Percentiles rank a stretch among this genome's conserved stretches.
These are phyloP conservation scores for Pongo pygmaeus DNA, from an alignment of 2,113 vertebrate genomes.

Conservation along the genomic window DNA sequence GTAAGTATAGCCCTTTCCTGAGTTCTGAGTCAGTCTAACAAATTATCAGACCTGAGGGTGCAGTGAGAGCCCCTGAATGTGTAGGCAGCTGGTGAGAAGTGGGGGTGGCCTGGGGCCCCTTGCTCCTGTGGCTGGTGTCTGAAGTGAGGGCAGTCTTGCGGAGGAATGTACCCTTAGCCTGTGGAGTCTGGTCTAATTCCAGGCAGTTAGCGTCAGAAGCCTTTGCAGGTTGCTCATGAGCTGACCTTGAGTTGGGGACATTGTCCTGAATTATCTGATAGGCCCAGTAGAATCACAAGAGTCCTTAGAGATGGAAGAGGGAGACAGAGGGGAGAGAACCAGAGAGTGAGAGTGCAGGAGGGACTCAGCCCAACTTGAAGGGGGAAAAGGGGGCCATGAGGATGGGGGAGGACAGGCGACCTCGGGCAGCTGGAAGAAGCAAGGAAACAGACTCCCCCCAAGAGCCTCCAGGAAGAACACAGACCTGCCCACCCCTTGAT, in stretches of 20 bases:
- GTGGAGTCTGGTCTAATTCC: not conserved
- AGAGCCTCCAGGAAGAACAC: not conserved
- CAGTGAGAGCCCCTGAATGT: not conserved
- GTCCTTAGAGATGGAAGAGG: not conserved
- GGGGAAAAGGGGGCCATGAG: not conserved
- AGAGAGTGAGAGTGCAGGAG: not conserved
- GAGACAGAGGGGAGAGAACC: not conserved
- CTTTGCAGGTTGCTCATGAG: not conserved
- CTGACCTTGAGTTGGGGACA: not conserved
- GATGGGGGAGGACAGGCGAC: not conserved
- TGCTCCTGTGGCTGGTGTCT: not conserved
- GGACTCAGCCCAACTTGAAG: not conserved
- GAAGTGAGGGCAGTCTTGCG: not conserved
- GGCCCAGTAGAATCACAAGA: not conserved
- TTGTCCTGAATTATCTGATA: not conserved
- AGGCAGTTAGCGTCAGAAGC: not conserved
- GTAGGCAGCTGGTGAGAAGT: not conserved
- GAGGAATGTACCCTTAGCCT: not conserved
- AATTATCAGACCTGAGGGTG: not conserved
- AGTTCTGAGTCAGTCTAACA: not conserved
- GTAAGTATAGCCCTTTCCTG: not conserved
- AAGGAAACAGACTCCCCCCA: not conserved
- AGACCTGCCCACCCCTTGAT: not conserved
- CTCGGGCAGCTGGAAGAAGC: not conserved
- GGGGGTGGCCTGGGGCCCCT: too few relatives aligned